Evolutionary conservation across 2,797 vertebrate species (phyloP), one percentile per base, ranked within the genome.

Genomic region (Sebastes wilsoni): DNA sequence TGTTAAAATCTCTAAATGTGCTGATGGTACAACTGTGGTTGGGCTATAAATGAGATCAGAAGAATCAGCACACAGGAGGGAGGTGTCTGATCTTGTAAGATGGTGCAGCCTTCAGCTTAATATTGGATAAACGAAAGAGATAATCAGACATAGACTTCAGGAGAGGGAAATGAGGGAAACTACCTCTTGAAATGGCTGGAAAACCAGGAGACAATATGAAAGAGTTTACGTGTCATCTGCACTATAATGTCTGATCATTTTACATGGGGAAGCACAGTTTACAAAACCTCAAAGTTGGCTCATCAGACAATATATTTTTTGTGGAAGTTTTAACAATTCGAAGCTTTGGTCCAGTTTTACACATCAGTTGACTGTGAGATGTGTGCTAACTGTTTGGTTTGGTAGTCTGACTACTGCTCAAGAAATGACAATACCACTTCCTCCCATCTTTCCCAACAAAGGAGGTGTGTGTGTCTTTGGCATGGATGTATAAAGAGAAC

Each of bases 61-160:
- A 66, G 46, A 79, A 67, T 74, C 71, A 46, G 16, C 68, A 42
- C 8, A 38, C 22, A 3, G 27, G 52, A 49, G 60, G n/a, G 36
- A 67, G 56, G 8, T 55, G 72, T 68, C 65, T 60, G 56, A 56
- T 71, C 81, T 56, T 60, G 66, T 74, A 36, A 72, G 18, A 23
- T 23, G 42, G 6, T 22, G 54, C 56, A 38, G 38, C 11, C 23
- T 65, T 71, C 36, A 65, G 52, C 59, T 73, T 27, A 56, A 25
- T 14, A 64, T 8, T 23, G 34, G 7, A 38, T 30, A 34, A 36
- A 69, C 16, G n/a, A 38, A 25, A 10, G n/a, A 49, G 16, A n/a
- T 2, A 55, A 49, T 76, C 13, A 30, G 16, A 49, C 46, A 8
- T 2, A 65, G 27, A 58, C 14, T 12, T 28, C 10, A 61, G 22